phyloP scores from a whole-genome alignment of 2,888 invertebrate species.

The Chouioia cunea region DNA sequence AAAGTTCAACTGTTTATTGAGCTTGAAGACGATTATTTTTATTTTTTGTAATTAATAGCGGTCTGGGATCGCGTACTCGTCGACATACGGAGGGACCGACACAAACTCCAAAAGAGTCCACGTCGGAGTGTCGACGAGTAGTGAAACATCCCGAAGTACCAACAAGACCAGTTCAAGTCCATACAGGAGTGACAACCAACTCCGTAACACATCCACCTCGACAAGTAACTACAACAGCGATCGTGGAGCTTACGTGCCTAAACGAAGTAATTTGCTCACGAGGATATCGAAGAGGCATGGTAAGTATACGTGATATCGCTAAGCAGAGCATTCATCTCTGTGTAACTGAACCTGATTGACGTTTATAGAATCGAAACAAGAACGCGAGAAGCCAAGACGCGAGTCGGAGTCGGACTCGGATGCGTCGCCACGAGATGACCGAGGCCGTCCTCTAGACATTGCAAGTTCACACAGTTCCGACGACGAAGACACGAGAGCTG shows the following conservation, averaged over 20 bases:
- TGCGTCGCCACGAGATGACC: conserved; percentile 74
- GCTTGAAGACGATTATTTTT: conserved; percentile 42
- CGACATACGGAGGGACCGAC: conserved; percentile 83
- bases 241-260: conserved; percentile 64
- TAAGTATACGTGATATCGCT: conserved; percentile 2
- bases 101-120: conserved; percentile 78
- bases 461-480: conserved; percentile 97
- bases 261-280: conserved; percentile 54
- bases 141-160: conserved; percentile 93
- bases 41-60: conserved; percentile 68
- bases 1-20: not conserved
- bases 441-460: conserved; percentile 86
- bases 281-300: conserved; percentile 41
- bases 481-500: conserved; percentile 74
- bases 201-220: conserved; percentile 86
- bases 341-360: not conserved
- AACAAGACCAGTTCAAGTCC: conserved; percentile 95
- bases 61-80: conserved; percentile 85
- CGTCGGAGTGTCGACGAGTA: conserved; percentile 94
- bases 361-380: conserved; percentile 33
- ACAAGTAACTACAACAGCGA: conserved; percentile 85
- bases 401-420: conserved; percentile 88
- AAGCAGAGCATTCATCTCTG: not conserved
- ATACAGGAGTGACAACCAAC: conserved; percentile 87
- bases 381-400: conserved; percentile 66